Evolutionary conservation across 2,888 invertebrate genomes (phyloP), one percentile per base, ranked within the genome.

Genomic region (Aethes cnicana): DNA sequence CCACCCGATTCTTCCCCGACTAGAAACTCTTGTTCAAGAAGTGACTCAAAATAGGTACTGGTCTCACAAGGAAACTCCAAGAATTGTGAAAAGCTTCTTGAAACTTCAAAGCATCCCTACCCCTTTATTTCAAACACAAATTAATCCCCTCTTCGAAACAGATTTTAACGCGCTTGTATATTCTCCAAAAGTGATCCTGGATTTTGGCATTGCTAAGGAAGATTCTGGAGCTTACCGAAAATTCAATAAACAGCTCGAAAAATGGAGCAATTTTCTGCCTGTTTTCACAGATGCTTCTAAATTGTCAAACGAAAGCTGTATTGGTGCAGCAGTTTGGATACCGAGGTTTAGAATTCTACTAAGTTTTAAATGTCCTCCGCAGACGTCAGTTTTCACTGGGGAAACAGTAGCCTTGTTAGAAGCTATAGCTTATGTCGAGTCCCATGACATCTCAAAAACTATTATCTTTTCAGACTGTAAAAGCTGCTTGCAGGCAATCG

Each of bases 231-330:
- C 35, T 14, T 5, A 42, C 18, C 1, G 2, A 0, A 25, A 7
- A 7, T 35, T 35, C 8, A 8, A 14, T 5, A 4, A 17, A n/a
- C 2, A 6, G 4, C 1, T 46, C 2, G 18, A 20, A 28, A 6
- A 41, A 2, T 46, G 21, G 17, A 8, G 20, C 3, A 8, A 28
- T 2, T 49, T 30, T 21, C 8, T 28, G 2, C 1, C 23, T 2
- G 20, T 54, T 5, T 54, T 30, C 17, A 49, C 47, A 1, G 49
- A 54, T 21, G 54, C 49, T 1, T 54, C 49, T 5, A 49, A 49
- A 17, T 2, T 28, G 0, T 26, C 48, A 2, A 18, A 16, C 9
- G 6, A 18, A 0, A 11, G 18, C 0, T 12, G 8, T 21, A 41
- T 46, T 4, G 48, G 46, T 3, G 7, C 41, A 8, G 54, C 49